Evolutionary conservation across 2,113 vertebrate species (phyloP).

Genomic region (Girardinichthys multiradiatus): DNA sequence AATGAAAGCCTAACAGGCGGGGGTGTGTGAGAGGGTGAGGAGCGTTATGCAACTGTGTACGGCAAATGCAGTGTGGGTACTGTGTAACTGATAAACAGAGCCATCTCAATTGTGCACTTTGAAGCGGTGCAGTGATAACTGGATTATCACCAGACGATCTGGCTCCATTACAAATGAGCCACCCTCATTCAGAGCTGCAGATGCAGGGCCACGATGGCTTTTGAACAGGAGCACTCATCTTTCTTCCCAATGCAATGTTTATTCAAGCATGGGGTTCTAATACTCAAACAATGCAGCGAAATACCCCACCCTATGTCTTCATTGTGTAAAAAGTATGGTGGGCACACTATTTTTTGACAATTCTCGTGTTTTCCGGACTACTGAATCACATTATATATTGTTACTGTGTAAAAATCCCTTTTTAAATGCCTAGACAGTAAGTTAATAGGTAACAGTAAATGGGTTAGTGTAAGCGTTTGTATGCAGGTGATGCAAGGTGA

Average conservation of each 20-base stretch:
- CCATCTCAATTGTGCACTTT: conserved; percentile 62
- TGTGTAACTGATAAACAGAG: conserved; percentile 64
- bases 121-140: conserved; percentile 56
- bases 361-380: not conserved
- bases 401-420: conserved; percentile 3
- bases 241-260: conserved; percentile 51
- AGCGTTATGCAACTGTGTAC: not conserved
- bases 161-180: conserved; percentile 65
- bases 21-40: conserved; percentile 15
- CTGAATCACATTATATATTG: not conserved
- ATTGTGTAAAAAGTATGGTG: conserved; percentile 44
- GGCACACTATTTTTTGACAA: conserved; percentile 1
- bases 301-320: conserved; percentile 28
- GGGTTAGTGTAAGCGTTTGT: not conserved
- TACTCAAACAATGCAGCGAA: conserved; percentile 46
- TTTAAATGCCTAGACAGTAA: too few species aligned
- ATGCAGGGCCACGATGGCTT: conserved; percentile 55
- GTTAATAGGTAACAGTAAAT: too few species aligned
- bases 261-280: conserved; percentile 55
- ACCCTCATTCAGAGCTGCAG: conserved; percentile 46
- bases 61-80: conserved; percentile 53
- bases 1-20: conserved; percentile 35
- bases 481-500: not conserved
- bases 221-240: conserved; percentile 37
- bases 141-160: conserved; percentile 70